phyloP scores from a whole-genome alignment of 2,888 invertebrate species.

The Orthosia incerta region DNA sequence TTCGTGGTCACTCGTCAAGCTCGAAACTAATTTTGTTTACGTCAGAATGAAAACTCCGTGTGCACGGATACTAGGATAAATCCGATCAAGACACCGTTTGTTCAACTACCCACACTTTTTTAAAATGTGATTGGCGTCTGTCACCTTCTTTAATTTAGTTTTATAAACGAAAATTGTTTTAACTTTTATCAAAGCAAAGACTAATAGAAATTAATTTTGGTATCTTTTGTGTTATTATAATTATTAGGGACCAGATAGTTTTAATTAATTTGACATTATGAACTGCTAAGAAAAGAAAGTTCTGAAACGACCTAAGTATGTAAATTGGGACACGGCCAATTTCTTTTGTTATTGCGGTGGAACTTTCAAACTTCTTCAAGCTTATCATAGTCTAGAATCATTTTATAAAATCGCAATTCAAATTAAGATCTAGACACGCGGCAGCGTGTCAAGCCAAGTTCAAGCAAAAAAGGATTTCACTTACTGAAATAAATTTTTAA shows the following conservation, averaged over 20 bases:
- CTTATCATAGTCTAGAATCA: not conserved
- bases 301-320: not conserved
- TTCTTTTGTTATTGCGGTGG: not conserved
- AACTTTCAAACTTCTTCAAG: not conserved
- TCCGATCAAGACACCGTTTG: conserved; percentile 64
- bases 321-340: not conserved
- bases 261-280: conserved; percentile 28
- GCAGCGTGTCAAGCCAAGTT: no score
- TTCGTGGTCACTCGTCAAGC: conserved; percentile 78
- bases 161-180: not conserved
- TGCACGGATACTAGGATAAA: conserved; percentile 74
- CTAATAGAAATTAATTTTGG: conserved; percentile 1
- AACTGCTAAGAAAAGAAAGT: not conserved
- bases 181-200: conserved; percentile 10
- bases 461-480: not conserved
- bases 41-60: conserved; percentile 77
- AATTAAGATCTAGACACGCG: no score
- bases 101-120: not conserved
- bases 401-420: not conserved
- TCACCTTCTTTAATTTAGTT: not conserved
- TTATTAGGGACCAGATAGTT: conserved; percentile 19
- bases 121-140: conserved; percentile 1
- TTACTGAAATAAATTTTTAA: no score
- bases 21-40: conserved; percentile 87
- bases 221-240: conserved; percentile 2